Base-by-base conservation (phyloP, 2,888 invertebrate genomes). In the Eurois occulta region DNA sequence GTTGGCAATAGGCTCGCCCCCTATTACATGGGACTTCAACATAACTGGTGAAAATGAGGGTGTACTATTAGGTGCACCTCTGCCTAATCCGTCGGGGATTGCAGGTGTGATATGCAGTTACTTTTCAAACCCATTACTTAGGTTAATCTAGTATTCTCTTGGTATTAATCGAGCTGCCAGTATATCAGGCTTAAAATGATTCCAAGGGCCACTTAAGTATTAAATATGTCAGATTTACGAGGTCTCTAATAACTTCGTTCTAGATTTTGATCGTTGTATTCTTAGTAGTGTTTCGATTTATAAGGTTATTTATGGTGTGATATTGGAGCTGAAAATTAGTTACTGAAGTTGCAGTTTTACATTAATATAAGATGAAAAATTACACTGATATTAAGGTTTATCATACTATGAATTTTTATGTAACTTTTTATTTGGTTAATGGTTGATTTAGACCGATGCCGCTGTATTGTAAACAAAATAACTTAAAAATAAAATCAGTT, bases 171-270 rank as follows among this genome's bases (percentile, higher is more conserved):
- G 43, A 68, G 41, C 64, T 43, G 58, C 46, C 72, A 38, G n/a
- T 72, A n/a, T 76, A 72, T 72, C 41, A n/a, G 32, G 41, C 80
- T 81, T 84, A 81, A 77, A 85, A 85, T 85, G 73, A 77, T 81
- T 80, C 78, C 75, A 89, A 86, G 67, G 66, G 83, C 62, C 84
- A 85, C 84, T 86, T 86, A 66, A 38, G 55, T 67, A 66, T 77
- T 76, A 80, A 84, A 85, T 73, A 83, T 69, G 68, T 62, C 72
- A 77, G 76, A 77, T 81, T 78, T 73, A 78, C 48, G 60, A 71
- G 28, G 69, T 77, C 68, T 60, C 16, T 80, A 76, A 77, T 72
- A 75, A 72, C 82, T 72, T 83, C 73, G 69, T 70, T 78, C 64
- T 67, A 77, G 21, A 60, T 68, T 86, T 68, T 48, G 11, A 74